A percentile compares a stretch with the other conserved stretches of the same genome.
Conservation (phyloP, 2,888 invertebrate genomes). For the Thyatira batis region DNA sequence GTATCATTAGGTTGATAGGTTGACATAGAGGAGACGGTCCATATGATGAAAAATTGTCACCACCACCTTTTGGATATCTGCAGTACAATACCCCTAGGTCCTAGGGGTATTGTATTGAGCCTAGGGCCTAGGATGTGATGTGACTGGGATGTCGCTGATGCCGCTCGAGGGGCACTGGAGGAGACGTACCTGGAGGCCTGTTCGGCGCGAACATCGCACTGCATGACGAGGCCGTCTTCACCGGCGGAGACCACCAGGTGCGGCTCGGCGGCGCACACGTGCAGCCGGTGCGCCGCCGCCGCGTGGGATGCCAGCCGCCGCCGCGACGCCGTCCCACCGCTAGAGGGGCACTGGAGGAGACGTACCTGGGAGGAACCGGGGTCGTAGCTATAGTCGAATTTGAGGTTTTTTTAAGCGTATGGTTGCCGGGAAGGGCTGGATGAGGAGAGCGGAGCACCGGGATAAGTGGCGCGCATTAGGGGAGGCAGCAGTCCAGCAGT, state of each 20-base stretch:
- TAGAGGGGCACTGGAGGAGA: slow-evolving; percentile 81
- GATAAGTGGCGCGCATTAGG: too few species aligned
- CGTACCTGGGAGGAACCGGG: slow-evolving; percentile 73
- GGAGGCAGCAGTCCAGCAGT: too few species aligned
- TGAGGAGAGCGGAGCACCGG: too few species aligned
- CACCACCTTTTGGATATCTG: too few species aligned
- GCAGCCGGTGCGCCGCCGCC: slow-evolving; percentile 93
- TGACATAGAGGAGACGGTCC: slow-evolving; percentile 4
- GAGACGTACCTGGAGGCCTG: slow-evolving; percentile 83
- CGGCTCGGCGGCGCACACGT: slow-evolving; percentile 88
- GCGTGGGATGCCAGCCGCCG: slow-evolving; percentile 87
- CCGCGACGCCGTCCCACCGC: slow-evolving; percentile 79
- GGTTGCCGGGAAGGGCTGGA: too few species aligned
- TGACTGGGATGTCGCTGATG: too few species aligned
- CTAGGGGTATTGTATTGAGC: too few species aligned
- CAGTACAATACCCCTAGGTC: too few species aligned
- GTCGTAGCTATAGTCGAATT: not conserved
- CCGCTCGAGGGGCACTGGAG: slow-evolving; percentile 83
- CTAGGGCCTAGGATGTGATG: too few species aligned
- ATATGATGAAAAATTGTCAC: slow-evolving; percentile 14
- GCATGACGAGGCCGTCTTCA: slow-evolving; percentile 92
- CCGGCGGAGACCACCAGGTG: slow-evolving; percentile 92
- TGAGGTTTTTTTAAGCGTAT: too few species aligned
- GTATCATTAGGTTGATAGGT: too few species aligned
- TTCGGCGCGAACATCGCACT: slow-evolving; percentile 90